phyloP scores from a whole-genome alignment of 1,140 invertebrate genomes.

The Saccostrea glomerata region DNA sequence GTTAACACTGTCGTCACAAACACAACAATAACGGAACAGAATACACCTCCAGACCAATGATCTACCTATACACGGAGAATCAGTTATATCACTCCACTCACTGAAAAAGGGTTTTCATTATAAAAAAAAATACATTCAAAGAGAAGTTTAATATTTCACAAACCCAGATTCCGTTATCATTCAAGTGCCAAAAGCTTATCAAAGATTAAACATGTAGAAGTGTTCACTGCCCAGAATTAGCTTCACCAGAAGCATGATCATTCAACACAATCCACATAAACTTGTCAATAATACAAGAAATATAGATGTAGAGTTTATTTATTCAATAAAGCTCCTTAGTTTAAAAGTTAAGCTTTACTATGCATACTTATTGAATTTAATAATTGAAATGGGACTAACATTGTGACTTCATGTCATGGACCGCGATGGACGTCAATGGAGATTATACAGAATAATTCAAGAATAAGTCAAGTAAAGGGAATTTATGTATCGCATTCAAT shows the following conservation, averaged over 20 bases:
- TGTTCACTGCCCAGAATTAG: not conserved
- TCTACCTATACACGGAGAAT: not conserved
- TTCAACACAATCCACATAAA: not conserved
- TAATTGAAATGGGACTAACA: too few species aligned
- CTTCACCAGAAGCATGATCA: not conserved
- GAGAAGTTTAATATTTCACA: not conserved
- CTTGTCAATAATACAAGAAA: too few species aligned
- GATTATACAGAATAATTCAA: too few species aligned
- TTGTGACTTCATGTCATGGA: too few species aligned
- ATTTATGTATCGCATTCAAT: too few species aligned
- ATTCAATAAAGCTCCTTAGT: too few species aligned
- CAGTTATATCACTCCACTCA: not conserved
- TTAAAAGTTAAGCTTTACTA: too few species aligned
- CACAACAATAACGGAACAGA: not conserved
- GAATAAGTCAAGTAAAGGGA: too few species aligned
- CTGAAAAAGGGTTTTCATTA: not conserved
- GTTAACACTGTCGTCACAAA: not conserved
- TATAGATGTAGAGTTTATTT: too few species aligned
- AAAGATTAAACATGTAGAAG: not conserved
- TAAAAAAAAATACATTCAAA: not conserved
- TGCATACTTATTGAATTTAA: too few species aligned
- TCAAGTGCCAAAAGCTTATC: not conserved
- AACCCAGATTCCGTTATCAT: constrained; percentile 9
- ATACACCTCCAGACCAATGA: not conserved
- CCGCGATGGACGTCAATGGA: too few species aligned